Evolutionary conservation across 2,888 invertebrate genomes (phyloP).

Genomic region (Drosophila nigritarsus): DNA sequence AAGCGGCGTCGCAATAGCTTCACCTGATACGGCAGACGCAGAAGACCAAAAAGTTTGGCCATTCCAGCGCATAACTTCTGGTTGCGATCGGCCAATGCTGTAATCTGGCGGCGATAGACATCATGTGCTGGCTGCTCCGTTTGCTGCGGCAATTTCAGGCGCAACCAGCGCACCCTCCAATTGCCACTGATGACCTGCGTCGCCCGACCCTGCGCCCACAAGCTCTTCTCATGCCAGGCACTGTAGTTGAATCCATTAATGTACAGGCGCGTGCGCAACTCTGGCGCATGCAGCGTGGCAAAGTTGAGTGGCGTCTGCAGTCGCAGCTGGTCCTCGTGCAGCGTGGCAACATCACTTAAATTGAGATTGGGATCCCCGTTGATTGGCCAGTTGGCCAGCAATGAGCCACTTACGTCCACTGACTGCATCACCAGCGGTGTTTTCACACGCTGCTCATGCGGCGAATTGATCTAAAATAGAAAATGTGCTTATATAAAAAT

Average conservation of each 20-base stretch:
- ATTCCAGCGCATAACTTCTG: slow-evolving; percentile 64
- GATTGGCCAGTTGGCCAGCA: slow-evolving; percentile 79
- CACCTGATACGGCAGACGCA: slow-evolving; percentile 56
- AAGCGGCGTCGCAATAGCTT: slow-evolving; percentile 85
- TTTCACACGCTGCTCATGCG: slow-evolving; percentile 81
- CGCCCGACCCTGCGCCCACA: slow-evolving; percentile 78
- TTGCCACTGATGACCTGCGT: slow-evolving; percentile 85
- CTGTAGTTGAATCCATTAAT: slow-evolving; percentile 85
- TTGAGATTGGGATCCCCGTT: slow-evolving; percentile 83
- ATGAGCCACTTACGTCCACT: slow-evolving; percentile 78
- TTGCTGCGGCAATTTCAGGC: slow-evolving; percentile 42
- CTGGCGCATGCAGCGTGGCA: slow-evolving; percentile 61
- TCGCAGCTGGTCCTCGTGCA: slow-evolving; percentile 69
- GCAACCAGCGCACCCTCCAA: slow-evolving; percentile 84
- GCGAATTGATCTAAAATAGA: slow-evolving; percentile 64
- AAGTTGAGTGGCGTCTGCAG: slow-evolving; percentile 81
- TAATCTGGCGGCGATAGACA: slow-evolving; percentile 49
- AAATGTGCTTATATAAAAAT: not conserved
- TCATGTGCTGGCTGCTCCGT: slow-evolving; percentile 16
- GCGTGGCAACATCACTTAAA: slow-evolving; percentile 83
- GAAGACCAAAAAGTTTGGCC: slow-evolving; percentile 24
- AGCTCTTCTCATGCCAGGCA: slow-evolving; percentile 84
- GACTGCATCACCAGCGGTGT: slow-evolving; percentile 84
- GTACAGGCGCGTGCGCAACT: slow-evolving; percentile 68
- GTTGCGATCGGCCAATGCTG: slow-evolving; percentile 19